phyloP scores from a whole-genome alignment of 2,888 invertebrate genomes.

The Drosophila cyrtoloma region DNA sequence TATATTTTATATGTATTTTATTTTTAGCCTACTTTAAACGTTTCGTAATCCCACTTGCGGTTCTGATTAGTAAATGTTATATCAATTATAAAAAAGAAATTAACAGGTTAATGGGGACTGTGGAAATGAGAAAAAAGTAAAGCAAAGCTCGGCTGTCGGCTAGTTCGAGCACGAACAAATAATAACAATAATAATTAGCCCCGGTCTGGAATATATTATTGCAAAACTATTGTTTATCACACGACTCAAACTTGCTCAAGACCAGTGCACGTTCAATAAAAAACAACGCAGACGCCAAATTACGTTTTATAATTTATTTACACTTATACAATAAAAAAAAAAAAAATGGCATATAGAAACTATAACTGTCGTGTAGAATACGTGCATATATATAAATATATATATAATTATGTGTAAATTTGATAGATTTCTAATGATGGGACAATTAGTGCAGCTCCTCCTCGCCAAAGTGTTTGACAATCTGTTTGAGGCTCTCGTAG shows the following conservation, averaged over 20 bases:
- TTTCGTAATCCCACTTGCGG: neutral
- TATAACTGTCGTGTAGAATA: constrained; percentile 31
- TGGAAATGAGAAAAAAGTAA: neutral
- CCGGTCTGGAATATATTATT: neutral
- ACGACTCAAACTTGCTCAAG: neutral
- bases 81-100: neutral
- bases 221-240: neutral
- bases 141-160: neutral
- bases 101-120: neutral
- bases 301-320: constrained; percentile 48
- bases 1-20: neutral
- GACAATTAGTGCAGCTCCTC: constrained; percentile 43
- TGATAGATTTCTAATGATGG: neutral
- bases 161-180: neutral
- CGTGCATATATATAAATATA: constrained; percentile 4
- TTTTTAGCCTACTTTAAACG: neutral
- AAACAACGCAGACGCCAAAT: constrained; percentile 21
- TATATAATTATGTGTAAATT: neutral
- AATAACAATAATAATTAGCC: neutral
- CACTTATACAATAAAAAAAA: constrained; percentile 14
- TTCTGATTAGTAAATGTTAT: neutral
- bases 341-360: constrained; percentile 28
- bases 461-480: constrained; percentile 76
- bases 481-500: constrained; percentile 88
- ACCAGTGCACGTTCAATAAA: neutral